A percentile compares a stretch with the other conserved stretches of the same genome.
Conservation (phyloP, 1,140 invertebrate genomes). For the Drosophila gunungcola region DNA sequence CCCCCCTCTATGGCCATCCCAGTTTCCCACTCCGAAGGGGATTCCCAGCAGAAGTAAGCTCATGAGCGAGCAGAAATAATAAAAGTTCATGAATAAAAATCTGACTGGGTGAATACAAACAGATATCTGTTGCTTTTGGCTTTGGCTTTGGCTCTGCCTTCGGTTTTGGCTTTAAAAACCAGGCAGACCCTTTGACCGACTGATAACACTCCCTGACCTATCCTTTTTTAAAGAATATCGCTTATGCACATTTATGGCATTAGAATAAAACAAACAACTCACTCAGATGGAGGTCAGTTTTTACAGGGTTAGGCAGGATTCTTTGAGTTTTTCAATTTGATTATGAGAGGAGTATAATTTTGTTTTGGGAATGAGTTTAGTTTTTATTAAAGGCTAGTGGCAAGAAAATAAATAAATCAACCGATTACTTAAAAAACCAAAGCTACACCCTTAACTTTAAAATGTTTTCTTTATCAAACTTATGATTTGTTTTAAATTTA, state of each 20-base stretch:
- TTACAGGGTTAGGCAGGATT: conserved; percentile 6
- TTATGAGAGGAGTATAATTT: too few species aligned
- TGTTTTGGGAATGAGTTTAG: too few species aligned
- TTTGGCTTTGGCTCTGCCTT: too few species aligned
- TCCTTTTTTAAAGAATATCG: conserved; percentile 13
- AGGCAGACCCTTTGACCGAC: conserved; percentile 22
- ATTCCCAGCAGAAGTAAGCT: conserved; percentile 47
- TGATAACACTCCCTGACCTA: conserved; percentile 29
- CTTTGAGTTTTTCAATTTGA: background rate
- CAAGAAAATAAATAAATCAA: too few species aligned
- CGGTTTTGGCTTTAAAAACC: conserved; percentile 60
- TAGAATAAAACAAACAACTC: conserved; percentile 32
- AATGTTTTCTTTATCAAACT: too few species aligned
- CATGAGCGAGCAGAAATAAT: conserved; percentile 64
- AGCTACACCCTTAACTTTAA: too few species aligned
- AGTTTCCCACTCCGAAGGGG: conserved; percentile 5
- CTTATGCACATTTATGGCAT: conserved; percentile 41
- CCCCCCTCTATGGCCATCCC: background rate
- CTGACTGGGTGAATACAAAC: conserved; percentile 75
- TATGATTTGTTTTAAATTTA: too few species aligned
- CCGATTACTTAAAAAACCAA: background rate
- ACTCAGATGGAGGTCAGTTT: conserved; percentile 22
- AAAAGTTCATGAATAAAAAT: conserved; percentile 82
- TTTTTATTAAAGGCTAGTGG: background rate
- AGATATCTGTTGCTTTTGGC: conserved; percentile 71